Evolutionary conservation across 2,888 invertebrate genomes (phyloP), one percentile per base, ranked within the genome.

Genomic region (Tipula unca): DNA sequence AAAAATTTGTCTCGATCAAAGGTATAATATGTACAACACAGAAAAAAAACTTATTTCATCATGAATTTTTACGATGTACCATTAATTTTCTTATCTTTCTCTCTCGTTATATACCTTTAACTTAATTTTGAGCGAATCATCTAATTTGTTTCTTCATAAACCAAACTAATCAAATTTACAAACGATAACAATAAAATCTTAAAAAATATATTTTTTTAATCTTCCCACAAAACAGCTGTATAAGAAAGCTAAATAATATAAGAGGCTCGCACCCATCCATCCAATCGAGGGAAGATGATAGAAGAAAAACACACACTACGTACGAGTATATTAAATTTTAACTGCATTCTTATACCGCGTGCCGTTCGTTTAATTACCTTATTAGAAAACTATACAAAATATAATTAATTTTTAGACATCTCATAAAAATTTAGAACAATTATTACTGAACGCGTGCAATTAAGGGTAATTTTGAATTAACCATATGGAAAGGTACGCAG

Each of bases 401-500:
- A 10, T 20, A 25, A 20, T 69, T 69, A 69, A 25, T 69, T 69
- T 25, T 25, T 25, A 69, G 69, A 17, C 10, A 69, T 6, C 69
- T 69, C 69, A 25, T 69, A 25, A 20, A 69, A 69, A 69, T 6
- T n/a, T 69, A 69, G 69, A 69, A 25, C 69, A 69, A 25, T 69
- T 69, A 69, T 69, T 25, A 25, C 25, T 32, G 32, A 25, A 69
- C 20, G 69, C 69, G 20, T 3, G 25, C 69, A 69, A 69, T 69
- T 69, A 69, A 69, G 25, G 69, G 25, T 5, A 69, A 69, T 69
- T n/a, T 25, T 69, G 14, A 69, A 25, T 69, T 13, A 25, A 69
- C n/a, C 8, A 69, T n/a, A n/a, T 69, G 69, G 69, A 69, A 69
- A 69, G 69, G 69, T 69, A 69, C 69, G 69, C 69, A 69, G 69